Percentiles rank a stretch among this genome's conserved stretches.
These are phyloP conservation scores for Ceratotherium simum DNA, from an alignment of 2,113 vertebrate genomes.

Conservation along the genomic window DNA sequence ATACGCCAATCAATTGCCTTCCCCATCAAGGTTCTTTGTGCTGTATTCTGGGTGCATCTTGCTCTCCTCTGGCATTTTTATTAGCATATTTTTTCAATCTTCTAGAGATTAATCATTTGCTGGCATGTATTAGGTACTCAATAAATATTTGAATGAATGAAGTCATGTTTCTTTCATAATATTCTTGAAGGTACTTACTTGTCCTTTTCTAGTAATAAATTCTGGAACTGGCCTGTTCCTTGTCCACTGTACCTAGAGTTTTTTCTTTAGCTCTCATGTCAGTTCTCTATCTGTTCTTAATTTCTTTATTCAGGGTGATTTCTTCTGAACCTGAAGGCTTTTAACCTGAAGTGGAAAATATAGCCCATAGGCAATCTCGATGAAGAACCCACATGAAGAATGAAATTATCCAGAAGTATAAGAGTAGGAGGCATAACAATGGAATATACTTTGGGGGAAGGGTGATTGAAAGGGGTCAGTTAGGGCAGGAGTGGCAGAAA, in stretches of 20 bases:
- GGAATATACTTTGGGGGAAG: neutral
- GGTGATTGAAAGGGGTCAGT: neutral
- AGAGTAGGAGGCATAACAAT: neutral
- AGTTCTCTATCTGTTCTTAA: neutral
- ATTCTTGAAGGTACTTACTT: neutral
- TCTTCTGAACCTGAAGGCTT: constrained; percentile 11
- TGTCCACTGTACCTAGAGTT: neutral
- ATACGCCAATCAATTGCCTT: neutral
- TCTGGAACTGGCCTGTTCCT: neutral
- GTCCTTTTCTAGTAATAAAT: constrained; percentile 26
- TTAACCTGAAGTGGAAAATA: neutral
- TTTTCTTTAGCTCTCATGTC: neutral
- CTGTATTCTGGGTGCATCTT: neutral
- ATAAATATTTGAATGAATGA: constrained; percentile 17
- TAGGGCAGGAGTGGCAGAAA: neutral
- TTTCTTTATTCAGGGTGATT: constrained; percentile 7
- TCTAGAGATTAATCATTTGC: neutral
- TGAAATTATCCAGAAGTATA: neutral
- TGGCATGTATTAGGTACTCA: neutral
- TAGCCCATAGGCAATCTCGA: neutral
- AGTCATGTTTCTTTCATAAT: neutral
- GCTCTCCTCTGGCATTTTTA: neutral
- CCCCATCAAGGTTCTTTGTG: neutral
- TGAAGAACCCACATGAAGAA: neutral
- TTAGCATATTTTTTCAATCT: neutral